These are phyloP conservation scores for Drosophila infuscata DNA, from an alignment of 2,888 invertebrate genomes.

Conservation along the genomic window DNA sequence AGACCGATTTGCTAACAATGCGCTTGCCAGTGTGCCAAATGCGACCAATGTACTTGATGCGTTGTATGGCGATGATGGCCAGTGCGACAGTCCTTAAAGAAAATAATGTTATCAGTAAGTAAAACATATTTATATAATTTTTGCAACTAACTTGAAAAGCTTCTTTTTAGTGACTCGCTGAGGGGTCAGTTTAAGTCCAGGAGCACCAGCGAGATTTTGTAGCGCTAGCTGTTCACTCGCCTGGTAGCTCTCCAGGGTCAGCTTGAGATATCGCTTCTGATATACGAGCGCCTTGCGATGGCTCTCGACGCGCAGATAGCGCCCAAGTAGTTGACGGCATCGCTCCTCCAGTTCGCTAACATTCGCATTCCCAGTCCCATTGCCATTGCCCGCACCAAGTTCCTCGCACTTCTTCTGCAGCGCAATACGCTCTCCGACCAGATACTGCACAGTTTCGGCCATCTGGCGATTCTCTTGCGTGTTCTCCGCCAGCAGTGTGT, in stretches of 20 bases:
- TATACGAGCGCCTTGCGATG: conserved; percentile 94
- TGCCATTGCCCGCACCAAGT: conserved; percentile 69
- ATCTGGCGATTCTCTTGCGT: conserved; percentile 86
- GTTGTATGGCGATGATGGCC: conserved; percentile 87
- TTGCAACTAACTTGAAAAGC: conserved; percentile 82
- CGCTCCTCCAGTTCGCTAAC: conserved; percentile 84
- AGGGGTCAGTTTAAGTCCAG: conserved; percentile 23
- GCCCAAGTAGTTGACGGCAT: conserved; percentile 88
- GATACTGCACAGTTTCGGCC: conserved; percentile 85
- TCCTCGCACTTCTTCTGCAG: conserved; percentile 86
- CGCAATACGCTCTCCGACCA: conserved; percentile 85
- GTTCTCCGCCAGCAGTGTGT: conserved; percentile 85
- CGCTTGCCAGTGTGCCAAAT: conserved; percentile 88
- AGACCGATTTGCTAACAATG: conserved; percentile 86
- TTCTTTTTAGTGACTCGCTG: conserved; percentile 73
- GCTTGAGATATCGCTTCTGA: conserved; percentile 95
- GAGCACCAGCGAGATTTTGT: conserved; percentile 50
- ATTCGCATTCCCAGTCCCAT: conserved; percentile 60
- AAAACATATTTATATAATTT: too few relatives aligned
- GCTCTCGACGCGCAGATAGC: conserved; percentile 92
- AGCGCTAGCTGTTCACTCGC: conserved; percentile 82
- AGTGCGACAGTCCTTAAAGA: conserved; percentile 86
- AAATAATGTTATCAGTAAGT: background rate
- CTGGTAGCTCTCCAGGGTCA: conserved; percentile 86
- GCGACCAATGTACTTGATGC: conserved; percentile 89